Conservation (phyloP, 2,888 invertebrate genomes). For the Heliconius sara region DNA sequence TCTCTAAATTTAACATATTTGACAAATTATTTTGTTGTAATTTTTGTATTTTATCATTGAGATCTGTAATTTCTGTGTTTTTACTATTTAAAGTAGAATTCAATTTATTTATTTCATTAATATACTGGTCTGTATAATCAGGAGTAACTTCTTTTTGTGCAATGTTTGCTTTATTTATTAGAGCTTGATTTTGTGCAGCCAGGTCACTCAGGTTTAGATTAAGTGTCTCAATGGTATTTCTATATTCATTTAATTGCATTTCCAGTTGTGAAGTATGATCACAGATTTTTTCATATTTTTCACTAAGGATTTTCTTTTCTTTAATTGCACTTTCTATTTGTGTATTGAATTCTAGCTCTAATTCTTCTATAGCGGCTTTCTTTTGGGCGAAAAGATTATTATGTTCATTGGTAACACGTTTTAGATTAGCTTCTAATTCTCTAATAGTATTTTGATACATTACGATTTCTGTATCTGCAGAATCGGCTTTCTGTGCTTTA, state of each 20-base stretch:
- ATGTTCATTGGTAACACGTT: conserved; percentile 65
- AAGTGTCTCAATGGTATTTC: conserved; percentile 64
- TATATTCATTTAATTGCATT: conserved; percentile 67
- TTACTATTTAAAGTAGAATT: conserved; percentile 78
- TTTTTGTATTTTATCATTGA: conserved; percentile 61
- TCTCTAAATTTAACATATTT: conserved; percentile 59
- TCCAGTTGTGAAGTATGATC: conserved; percentile 75
- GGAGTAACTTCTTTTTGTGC: conserved; percentile 56
- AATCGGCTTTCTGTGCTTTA: conserved; percentile 67
- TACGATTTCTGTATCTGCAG: conserved; percentile 62
- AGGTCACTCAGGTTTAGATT: conserved; percentile 68
- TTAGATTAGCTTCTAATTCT: conserved; percentile 75
- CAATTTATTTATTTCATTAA: conserved; percentile 84
- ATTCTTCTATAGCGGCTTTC: conserved; percentile 73
- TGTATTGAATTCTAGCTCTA: conserved; percentile 76
- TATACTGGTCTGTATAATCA: conserved; percentile 79
- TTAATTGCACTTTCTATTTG: conserved; percentile 78
- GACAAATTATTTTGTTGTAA: conserved; percentile 59
- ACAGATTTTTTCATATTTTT: conserved; percentile 77
- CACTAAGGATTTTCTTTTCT: conserved; percentile 77
- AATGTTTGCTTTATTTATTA: conserved; percentile 58
- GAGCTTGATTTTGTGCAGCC: conserved; percentile 64
- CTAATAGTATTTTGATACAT: conserved; percentile 68
- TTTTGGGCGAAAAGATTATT: conserved; percentile 72
- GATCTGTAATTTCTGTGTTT: conserved; percentile 74